phyloP scores from a whole-genome alignment of 2,888 invertebrate species.

The Ochlodes sylvanus region DNA sequence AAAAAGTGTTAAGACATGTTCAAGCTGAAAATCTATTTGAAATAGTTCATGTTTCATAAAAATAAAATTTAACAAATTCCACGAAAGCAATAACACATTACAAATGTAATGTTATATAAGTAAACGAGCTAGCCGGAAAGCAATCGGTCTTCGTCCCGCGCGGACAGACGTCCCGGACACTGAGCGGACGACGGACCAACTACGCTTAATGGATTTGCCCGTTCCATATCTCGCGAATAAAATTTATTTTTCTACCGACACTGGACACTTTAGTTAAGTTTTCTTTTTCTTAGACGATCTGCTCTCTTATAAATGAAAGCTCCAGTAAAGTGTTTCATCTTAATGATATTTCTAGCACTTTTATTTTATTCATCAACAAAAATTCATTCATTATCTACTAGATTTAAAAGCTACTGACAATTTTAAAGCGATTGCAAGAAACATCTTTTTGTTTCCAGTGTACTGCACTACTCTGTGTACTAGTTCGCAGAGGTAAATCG shows the following conservation, averaged over 20 bases:
- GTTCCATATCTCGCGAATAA: conserved; percentile 30
- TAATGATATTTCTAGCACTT: conserved; percentile 19
- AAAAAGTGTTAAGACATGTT: too few relatives aligned
- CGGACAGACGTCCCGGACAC: conserved; percentile 31
- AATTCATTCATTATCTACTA: neutral
- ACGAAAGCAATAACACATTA: conserved; percentile 9
- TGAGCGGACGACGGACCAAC: conserved; percentile 25
- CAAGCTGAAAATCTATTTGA: too few relatives aligned
- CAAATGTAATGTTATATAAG: conserved; percentile 26
- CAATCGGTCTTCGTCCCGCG: conserved; percentile 34
- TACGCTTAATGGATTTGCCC: conserved; percentile 32
- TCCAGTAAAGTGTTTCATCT: conserved; percentile 11
- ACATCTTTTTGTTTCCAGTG: neutral
- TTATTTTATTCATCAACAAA: neutral
- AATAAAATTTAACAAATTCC: neutral
- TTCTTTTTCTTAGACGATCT: conserved; percentile 20
- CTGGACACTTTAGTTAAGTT: conserved; percentile 24
- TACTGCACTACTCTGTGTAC: neutral
- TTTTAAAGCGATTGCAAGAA: neutral
- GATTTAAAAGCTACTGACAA: neutral
- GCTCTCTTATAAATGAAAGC: conserved; percentile 22
- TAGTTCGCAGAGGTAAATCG: neutral
- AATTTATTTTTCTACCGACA: conserved; percentile 32
- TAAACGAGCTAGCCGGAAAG: conserved; percentile 18
- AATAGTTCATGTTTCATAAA: neutral